A percentile compares a stretch with the other conserved stretches of the same genome.
Conservation (phyloP, 2,113 vertebrate genomes). For the Dicrurus megarhynchus region DNA sequence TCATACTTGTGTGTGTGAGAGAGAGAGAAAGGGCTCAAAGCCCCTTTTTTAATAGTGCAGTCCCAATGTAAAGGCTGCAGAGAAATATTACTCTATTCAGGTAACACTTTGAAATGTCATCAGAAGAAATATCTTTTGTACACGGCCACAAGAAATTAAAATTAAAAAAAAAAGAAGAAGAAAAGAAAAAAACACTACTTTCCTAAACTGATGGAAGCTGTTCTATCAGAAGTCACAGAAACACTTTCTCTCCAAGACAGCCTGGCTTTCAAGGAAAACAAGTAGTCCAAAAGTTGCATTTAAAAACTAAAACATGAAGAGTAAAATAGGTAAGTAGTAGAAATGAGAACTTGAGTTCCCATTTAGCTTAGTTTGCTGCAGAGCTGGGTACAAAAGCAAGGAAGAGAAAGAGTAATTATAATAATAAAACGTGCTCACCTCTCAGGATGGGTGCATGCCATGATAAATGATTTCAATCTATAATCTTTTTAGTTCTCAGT, state of each 20-base stretch:
- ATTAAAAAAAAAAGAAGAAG: too few species aligned
- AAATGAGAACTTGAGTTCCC: not conserved
- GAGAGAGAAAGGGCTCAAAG: not conserved
- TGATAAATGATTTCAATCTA: not conserved
- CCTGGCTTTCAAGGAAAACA: not conserved
- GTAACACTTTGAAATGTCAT: not conserved
- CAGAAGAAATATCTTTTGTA: not conserved
- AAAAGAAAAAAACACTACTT: not conserved
- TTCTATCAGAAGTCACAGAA: not conserved
- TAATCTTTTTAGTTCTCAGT: not conserved
- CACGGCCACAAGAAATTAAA: not conserved
- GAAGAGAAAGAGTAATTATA: not conserved
- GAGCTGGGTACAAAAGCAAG: not conserved
- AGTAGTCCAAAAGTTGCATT: not conserved
- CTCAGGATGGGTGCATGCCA: not conserved
- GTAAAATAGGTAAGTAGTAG: not conserved
- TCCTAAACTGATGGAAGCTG: not conserved
- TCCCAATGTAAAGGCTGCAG: not conserved
- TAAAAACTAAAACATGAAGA: not conserved
- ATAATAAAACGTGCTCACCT: not conserved
- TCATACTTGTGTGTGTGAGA: not conserved
- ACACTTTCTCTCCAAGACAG: not conserved
- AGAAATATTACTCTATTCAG: not conserved
- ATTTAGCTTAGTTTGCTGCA: not conserved
- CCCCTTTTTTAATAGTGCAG: not conserved